A percentile compares a stretch with the other conserved stretches of the same genome.
Evolutionary conservation across 2,888 invertebrate genomes (phyloP).

Genomic region (Mantis religiosa): DNA sequence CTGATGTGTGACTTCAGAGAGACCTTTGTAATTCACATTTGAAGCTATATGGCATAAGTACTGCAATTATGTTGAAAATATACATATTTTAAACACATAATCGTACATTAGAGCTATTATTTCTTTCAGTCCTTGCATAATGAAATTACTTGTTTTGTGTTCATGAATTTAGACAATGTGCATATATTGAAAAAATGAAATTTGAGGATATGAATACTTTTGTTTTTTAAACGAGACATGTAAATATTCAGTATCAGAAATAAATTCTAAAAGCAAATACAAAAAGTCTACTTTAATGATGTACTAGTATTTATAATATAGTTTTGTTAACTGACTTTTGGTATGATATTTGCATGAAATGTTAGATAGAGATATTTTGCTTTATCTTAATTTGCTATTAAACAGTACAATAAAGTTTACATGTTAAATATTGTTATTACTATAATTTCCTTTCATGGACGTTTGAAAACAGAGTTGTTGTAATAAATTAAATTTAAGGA

Average conservation of each 20-base stretch:
- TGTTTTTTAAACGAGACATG: neutral
- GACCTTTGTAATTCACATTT: neutral
- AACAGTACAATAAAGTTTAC: neutral
- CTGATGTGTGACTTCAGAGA: neutral
- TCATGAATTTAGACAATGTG: neutral
- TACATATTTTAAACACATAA: neutral
- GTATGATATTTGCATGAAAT: neutral
- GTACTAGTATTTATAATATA: neutral
- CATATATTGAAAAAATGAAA: neutral
- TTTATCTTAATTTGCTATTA: neutral
- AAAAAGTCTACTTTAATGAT: neutral
- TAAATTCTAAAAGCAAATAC: neutral
- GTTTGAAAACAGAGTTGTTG: too few species aligned
- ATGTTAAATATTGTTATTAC: neutral
- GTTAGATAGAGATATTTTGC: neutral
- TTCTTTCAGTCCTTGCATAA: neutral
- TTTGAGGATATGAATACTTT: neutral
- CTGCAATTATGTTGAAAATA: neutral
- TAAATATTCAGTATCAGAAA: neutral
- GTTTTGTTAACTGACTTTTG: neutral
- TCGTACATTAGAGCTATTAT: neutral
- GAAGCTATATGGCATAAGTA: neutral
- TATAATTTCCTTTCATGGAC: too few species aligned
- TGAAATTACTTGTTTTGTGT: neutral
- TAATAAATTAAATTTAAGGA: too few species aligned